phyloP scores from a whole-genome alignment of 37 sponge, comb jelly and placozoan species.

The Aplysina aerophoba region DNA sequence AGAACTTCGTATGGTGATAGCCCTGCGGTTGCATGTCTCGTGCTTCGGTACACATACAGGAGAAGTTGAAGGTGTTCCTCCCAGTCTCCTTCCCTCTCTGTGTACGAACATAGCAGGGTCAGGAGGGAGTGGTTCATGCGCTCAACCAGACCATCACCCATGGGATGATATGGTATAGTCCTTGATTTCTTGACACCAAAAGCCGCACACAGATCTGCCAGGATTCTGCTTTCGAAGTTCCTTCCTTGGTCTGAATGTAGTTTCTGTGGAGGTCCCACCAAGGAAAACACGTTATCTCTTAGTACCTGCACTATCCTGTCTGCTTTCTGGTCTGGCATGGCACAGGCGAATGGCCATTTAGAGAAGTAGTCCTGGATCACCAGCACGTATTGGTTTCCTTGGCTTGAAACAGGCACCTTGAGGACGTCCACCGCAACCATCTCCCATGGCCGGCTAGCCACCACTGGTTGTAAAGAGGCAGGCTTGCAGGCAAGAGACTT shows the following conservation, averaged over 20 bases:
- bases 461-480: constrained; percentile 29
- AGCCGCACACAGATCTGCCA: background rate
- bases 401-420: constrained; percentile 14
- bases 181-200: constrained; percentile 23
- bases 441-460: constrained; percentile 26
- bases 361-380: constrained; percentile 27
- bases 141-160: constrained; percentile 31
- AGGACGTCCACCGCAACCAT: constrained; percentile 11
- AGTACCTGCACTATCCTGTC: constrained; percentile 5
- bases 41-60: constrained; percentile 7
- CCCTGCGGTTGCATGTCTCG: background rate
- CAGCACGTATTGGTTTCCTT: constrained; percentile 15
- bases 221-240: constrained; percentile 17
- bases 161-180: background rate
- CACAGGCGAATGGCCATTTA: constrained; percentile 9
- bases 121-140: constrained; percentile 18
- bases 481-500: constrained; percentile 12
- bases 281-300: constrained; percentile 5
- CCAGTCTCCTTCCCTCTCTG: background rate
- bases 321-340: constrained; percentile 15
- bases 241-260: constrained; percentile 20
- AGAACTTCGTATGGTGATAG: constrained; percentile 25
- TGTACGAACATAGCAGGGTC: background rate
- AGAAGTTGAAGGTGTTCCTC: constrained; percentile 15
- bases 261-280: constrained; percentile 2